Percentiles rank a stretch among this genome's conserved stretches.
Evolutionary conservation across 2,797 vertebrate genomes (phyloP).

Genomic region (Dallia pectoralis): DNA sequence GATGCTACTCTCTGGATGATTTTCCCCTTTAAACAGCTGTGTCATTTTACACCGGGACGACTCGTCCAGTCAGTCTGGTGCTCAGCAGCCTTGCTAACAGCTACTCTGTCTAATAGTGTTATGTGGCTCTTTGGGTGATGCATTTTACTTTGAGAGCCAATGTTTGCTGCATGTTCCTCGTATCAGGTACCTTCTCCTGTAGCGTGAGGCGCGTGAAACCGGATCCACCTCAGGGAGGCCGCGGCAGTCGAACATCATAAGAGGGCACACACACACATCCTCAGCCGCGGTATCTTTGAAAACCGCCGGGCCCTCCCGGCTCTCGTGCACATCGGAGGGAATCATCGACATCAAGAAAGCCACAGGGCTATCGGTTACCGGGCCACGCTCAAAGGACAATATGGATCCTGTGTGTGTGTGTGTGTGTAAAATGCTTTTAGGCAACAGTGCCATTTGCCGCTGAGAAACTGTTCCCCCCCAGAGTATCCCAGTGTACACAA

Average conservation of each 20-base stretch:
- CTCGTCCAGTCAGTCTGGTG: conserved; percentile 21
- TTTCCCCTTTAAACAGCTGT: conserved; percentile 39
- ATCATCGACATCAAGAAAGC: conserved; percentile 5
- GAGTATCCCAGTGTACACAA: conserved; percentile 9
- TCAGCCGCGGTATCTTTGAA: conserved; percentile 52
- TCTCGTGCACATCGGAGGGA: conserved; percentile 34
- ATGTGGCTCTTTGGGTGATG: conserved; percentile 61
- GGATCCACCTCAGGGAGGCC: conserved; percentile 55
- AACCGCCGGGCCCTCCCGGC: conserved; percentile 45
- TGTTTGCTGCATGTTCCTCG: conserved; percentile 54
- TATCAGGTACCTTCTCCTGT: conserved; percentile 60
- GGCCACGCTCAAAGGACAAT: conserved; percentile 21
- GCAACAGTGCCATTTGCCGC: conserved; percentile 8
- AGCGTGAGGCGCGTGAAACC: conserved; percentile 57
- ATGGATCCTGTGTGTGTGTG: not conserved
- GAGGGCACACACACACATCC: conserved; percentile 13
- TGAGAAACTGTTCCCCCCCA: conserved; percentile 30
- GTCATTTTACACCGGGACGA: conserved; percentile 46
- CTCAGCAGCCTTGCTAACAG: conserved; percentile 29
- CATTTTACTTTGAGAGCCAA: conserved; percentile 54
- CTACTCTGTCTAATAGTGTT: conserved; percentile 59
- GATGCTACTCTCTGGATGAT: conserved; percentile 17
- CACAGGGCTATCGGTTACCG: conserved; percentile 54
- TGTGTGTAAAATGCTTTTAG: conserved; percentile 26
- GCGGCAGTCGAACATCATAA: conserved; percentile 18